A percentile compares a stretch with the other conserved stretches of the same genome.
Conservation (phyloP, 2,113 vertebrate genomes). For the Excalfactoria chinensis region DNA sequence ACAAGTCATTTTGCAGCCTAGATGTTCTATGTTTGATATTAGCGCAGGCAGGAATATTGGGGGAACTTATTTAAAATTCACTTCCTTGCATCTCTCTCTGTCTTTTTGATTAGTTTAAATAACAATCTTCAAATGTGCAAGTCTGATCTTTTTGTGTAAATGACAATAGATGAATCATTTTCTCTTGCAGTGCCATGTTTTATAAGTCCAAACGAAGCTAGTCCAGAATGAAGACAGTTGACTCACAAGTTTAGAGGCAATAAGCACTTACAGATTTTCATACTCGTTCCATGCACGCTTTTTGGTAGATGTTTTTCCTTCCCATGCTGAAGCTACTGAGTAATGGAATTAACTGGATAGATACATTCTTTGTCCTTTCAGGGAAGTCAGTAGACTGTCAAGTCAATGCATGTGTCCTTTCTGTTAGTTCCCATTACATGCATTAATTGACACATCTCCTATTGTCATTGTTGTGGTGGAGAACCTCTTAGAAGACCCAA, state of each 20-base stretch:
- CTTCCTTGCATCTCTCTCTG: not conserved
- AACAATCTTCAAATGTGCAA: slow-evolving; percentile 34
- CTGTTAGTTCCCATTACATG: not conserved
- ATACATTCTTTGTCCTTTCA: not conserved
- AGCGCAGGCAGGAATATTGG: not conserved
- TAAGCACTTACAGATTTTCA: not conserved
- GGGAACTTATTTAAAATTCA: not conserved
- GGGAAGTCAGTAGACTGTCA: not conserved
- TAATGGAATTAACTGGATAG: not conserved
- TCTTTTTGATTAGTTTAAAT: slow-evolving; percentile 26
- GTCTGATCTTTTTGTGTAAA: slow-evolving; percentile 20
- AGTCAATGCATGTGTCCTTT: not conserved
- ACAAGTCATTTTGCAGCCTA: not conserved
- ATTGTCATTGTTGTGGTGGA: not conserved
- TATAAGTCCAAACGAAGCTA: slow-evolving; percentile 5
- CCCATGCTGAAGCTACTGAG: not conserved
- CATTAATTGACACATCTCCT: not conserved
- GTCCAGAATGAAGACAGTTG: not conserved
- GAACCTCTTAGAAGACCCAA: not conserved
- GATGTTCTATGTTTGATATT: not conserved
- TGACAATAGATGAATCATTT: slow-evolving; percentile 40
- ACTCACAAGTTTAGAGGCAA: slow-evolving; percentile 9
- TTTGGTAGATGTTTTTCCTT: not conserved
- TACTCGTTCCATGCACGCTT: not conserved
- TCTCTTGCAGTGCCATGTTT: not conserved